Conservation (phyloP, 2,113 vertebrate genomes). For the Glareola pratincola region DNA sequence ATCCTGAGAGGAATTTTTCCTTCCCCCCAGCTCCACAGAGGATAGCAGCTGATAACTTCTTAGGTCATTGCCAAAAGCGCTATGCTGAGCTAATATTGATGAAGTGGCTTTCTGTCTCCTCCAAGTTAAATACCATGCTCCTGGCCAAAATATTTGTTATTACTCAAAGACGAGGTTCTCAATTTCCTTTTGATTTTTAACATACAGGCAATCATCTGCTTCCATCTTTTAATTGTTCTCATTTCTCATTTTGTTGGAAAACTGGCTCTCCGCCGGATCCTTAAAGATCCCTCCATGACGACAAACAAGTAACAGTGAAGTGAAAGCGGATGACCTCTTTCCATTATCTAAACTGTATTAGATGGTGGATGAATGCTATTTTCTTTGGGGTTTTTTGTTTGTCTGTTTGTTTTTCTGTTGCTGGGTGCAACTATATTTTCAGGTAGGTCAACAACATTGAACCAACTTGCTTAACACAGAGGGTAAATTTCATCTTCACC, state of each 20-base stretch:
- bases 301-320: background rate
- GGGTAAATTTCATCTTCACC: background rate
- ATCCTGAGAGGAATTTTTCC: background rate
- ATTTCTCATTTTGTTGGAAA: constrained; percentile 49
- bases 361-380: background rate
- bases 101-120: constrained; percentile 24
- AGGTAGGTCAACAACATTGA: background rate
- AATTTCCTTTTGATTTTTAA: constrained; percentile 44
- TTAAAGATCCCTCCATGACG: constrained; percentile 6
- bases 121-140: constrained; percentile 16
- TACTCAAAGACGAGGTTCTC: constrained; percentile 12
- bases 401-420: background rate
- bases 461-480: background rate
- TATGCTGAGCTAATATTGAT: constrained; percentile 22
- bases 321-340: constrained; percentile 41
- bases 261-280: background rate
- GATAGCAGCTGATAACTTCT: background rate
- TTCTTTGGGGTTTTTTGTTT: background rate
- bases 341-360: background rate
- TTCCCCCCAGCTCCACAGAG: background rate
- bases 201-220: constrained; percentile 18
- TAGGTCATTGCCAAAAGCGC: background rate
- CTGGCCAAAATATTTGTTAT: constrained; percentile 50
- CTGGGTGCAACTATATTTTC: background rate
- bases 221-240: constrained; percentile 51